Conservation (phyloP, 2,113 vertebrate genomes). For the Ovis canadensis region DNA sequence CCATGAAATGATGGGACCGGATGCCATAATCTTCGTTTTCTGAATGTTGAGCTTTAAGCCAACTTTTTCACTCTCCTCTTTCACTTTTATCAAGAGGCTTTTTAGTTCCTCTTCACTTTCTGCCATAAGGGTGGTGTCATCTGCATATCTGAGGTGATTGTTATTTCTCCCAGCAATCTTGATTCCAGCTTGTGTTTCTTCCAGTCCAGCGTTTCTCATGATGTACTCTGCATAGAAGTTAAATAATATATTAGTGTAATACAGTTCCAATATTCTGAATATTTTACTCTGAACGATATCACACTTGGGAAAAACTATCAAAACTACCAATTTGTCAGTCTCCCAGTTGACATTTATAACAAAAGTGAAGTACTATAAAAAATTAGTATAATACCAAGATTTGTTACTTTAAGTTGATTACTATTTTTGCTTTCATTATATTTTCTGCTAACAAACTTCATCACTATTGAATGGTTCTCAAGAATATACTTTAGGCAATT, state of each 20-base stretch:
- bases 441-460: constrained; percentile 1
- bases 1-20: too few species aligned
- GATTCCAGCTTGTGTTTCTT: too few species aligned
- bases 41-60: too few species aligned
- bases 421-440: constrained; percentile 16
- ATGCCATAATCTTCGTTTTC: too few species aligned
- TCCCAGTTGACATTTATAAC: background rate
- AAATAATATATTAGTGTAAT: background rate
- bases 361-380: background rate
- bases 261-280: background rate
- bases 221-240: too few species aligned
- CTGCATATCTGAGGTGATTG: too few species aligned
- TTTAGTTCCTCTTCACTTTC: too few species aligned
- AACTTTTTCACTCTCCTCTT: too few species aligned
- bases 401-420: background rate
- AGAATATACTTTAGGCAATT: constrained; percentile 29
- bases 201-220: too few species aligned
- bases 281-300: background rate
- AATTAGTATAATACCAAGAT: background rate
- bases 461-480: constrained; percentile 6
- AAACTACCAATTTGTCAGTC: background rate
- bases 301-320: background rate
- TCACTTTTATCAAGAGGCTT: too few species aligned
- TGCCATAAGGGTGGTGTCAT: too few species aligned
- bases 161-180: too few species aligned